Base-by-base conservation (phyloP, 2,797 vertebrate genomes). In the Tolypeutes matacus region DNA sequence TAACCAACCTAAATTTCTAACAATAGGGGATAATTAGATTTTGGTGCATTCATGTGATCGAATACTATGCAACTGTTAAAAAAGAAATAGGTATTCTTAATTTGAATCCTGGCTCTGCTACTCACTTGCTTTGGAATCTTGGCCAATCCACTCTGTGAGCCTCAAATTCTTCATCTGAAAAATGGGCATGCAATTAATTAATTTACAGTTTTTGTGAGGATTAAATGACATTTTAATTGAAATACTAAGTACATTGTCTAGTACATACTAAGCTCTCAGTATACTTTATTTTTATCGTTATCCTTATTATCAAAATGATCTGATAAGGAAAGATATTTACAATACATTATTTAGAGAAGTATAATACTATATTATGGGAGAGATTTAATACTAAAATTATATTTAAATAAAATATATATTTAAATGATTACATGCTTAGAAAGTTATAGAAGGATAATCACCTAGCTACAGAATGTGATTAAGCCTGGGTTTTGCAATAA, bases 161-260 rank as follows among this genome's bases (percentile, higher is more conserved):
- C 34, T 78, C 53, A 89, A 46, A 77, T 81, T 11, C 0, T 11
- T 21, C 7, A 76, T 58, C 3, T 72, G 21, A 78, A 82, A 89
- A 96, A 84, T 89, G 51, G n/a, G 23, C 29, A 81, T 65, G 69
- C 73, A 76, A 83, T 42, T 81, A 70, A 29, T 83, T 83, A 67
- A 49, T 7, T 53, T 84, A 39, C 5, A 29, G 15, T 12, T 88
- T 94, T 42, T 5, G 60, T 49, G 39, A 93, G 9, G 93, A 25
- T 53, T 91, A 89, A 80, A 23, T 80, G 56, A 60, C 9, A 80
- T 91, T 93, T 86, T 27, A 31, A 73, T 6, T 39, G 42, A 95
- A 80, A 87, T 12, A 23, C 29, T 95, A 88, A 91, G 36, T 46
- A 89, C 42, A 53, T 0, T 75, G 11, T 8, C 31, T 84, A 90